Evolutionary conservation across 2,888 invertebrate species (phyloP).

Genomic region (Chaitophorus viminalis): DNA sequence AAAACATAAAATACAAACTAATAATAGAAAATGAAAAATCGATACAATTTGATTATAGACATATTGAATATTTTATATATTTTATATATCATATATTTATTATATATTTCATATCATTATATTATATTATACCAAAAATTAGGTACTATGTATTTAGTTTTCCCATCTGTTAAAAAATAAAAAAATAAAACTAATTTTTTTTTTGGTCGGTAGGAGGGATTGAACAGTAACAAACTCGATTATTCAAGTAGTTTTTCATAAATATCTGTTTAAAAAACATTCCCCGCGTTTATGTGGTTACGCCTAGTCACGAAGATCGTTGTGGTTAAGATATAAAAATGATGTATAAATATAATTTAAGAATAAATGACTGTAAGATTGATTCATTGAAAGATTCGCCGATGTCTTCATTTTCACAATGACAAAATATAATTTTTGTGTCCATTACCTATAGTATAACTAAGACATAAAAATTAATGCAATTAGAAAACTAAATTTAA

Average conservation of each 20-base stretch:
- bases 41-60: background rate
- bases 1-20: background rate
- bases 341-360: slow-evolving; percentile 37
- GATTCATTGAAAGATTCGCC: background rate
- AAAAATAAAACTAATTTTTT: slow-evolving; percentile 30
- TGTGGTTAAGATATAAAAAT: slow-evolving; percentile 35
- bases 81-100: too few relatives aligned
- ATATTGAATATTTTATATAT: too few relatives aligned
- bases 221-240: slow-evolving; percentile 49
- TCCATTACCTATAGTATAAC: too few relatives aligned
- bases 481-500: too few relatives aligned
- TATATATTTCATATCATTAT: too few relatives aligned
- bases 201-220: slow-evolving; percentile 18
- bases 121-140: slow-evolving; percentile 18
- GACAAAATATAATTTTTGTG: too few relatives aligned
- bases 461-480: too few relatives aligned
- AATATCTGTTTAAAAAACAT: slow-evolving; percentile 49
- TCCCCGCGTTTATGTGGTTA: slow-evolving; percentile 50
- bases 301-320: slow-evolving; percentile 55
- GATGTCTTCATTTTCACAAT: background rate
- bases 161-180: background rate
- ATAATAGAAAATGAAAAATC: slow-evolving; percentile 33
- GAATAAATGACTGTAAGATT: background rate
- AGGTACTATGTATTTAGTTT: background rate
- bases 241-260: slow-evolving; percentile 48